Evolutionary conservation across 2,888 invertebrate species (phyloP).

Genomic region (Pseudoips prasinana): DNA sequence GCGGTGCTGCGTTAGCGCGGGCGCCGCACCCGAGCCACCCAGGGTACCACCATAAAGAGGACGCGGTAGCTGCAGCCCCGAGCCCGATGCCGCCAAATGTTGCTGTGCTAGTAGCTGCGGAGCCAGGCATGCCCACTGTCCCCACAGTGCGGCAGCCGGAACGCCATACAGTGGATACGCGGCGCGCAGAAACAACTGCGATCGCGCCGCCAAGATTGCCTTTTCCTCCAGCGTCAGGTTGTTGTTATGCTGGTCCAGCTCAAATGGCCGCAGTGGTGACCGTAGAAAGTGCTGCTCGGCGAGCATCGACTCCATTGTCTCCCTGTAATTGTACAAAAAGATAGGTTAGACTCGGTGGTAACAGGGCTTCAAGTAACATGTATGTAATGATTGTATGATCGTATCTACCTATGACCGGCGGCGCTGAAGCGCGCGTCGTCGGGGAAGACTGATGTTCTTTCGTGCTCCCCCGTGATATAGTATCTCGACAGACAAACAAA

Average conservation of each 20-base stretch:
- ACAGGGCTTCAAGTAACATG: conserved; percentile 10
- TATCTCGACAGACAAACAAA: conserved; percentile 80
- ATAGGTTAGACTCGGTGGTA: conserved; percentile 16
- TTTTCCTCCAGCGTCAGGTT: conserved; percentile 89
- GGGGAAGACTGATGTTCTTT: conserved; percentile 76
- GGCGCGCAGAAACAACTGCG: conserved; percentile 87
- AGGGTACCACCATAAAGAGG: conserved; percentile 73
- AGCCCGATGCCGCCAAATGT: conserved; percentile 80
- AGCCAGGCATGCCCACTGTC: conserved; percentile 87
- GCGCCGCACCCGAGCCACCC: conserved; percentile 33
- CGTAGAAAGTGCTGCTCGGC: conserved; percentile 92
- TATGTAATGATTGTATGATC: conserved; percentile 43
- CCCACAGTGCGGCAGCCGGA: conserved; percentile 84
- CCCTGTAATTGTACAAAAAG: conserved; percentile 81
- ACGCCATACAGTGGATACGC: conserved; percentile 83
- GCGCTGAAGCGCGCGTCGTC: conserved; percentile 78
- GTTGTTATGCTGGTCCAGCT: conserved; percentile 86
- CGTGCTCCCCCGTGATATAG: conserved; percentile 81
- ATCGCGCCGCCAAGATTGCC: conserved; percentile 88
- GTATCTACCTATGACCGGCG: conserved; percentile 77
- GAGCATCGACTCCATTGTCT: conserved; percentile 94
- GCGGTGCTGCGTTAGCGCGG: conserved; percentile 79
- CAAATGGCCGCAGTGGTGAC: conserved; percentile 88
- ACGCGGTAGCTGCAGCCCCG: conserved; percentile 73
- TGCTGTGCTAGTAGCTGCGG: conserved; percentile 86